These are phyloP conservation scores for Aplodontia rufa DNA, from an alignment of 2,113 vertebrate genomes.

Conservation along the genomic window DNA sequence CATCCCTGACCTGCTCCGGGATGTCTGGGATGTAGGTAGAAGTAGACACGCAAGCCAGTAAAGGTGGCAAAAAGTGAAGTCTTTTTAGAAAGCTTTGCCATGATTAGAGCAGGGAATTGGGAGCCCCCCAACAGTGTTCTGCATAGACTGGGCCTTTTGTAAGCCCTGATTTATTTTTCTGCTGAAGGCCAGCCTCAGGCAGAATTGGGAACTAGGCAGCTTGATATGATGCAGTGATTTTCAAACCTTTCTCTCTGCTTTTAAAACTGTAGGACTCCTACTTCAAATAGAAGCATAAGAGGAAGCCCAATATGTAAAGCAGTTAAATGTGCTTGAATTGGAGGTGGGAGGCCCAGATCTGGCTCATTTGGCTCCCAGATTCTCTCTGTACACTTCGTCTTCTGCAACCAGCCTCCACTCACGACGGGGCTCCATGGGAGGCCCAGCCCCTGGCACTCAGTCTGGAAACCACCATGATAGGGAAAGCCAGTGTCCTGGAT, in stretches of 20 bases:
- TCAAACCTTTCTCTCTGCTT: not conserved
- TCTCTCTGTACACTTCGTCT: not conserved
- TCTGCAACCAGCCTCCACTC: not conserved
- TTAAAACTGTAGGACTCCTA: not conserved
- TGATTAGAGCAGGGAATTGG: conserved; percentile 47
- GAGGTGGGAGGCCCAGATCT: not conserved
- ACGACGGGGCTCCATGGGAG: not conserved
- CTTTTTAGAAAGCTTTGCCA: conserved; percentile 25
- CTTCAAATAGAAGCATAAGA: not conserved
- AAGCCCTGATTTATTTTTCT: conserved; percentile 57
- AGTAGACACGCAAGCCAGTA: not conserved
- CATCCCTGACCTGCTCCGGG: too few relatives aligned
- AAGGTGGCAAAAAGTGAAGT: not conserved
- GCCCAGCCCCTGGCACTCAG: rapidly evolving
- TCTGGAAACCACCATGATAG: not conserved
- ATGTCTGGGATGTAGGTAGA: not conserved
- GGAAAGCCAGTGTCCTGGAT: not conserved
- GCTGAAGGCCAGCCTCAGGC: conserved; percentile 60
- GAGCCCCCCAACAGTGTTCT: not conserved
- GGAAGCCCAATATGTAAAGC: not conserved
- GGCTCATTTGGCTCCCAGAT: not conserved
- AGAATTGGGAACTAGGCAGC: conserved; percentile 55
- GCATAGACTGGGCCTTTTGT: conserved; percentile 36
- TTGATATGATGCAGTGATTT: not conserved
- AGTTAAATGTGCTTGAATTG: not conserved